A percentile compares a stretch with the other conserved stretches of the same genome.
phyloP scores from a whole-genome alignment of 2,888 invertebrate genomes.

The Hirtodrosophila cameraria region DNA sequence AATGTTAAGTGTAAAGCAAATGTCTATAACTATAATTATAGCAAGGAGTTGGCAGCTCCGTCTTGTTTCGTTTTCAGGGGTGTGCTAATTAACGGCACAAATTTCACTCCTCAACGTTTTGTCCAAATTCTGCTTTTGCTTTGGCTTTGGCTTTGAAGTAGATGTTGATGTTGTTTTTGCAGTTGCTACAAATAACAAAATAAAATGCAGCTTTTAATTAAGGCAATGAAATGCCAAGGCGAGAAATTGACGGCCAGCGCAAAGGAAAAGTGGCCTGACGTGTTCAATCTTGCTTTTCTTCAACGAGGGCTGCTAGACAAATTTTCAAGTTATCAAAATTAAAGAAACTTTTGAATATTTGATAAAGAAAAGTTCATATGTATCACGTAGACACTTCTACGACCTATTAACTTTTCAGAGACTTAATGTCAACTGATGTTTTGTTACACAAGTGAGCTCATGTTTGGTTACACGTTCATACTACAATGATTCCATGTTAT shows the following conservation, averaged over 20 bases:
- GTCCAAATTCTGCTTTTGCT: slow-evolving; percentile 55
- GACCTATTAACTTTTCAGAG: too few relatives aligned
- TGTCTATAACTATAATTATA: neutral
- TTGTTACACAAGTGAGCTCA: too few relatives aligned
- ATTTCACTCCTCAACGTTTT: slow-evolving; percentile 64
- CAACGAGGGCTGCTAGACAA: slow-evolving; percentile 48
- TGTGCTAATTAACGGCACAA: slow-evolving; percentile 54
- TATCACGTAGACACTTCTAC: too few relatives aligned
- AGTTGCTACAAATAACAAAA: slow-evolving; percentile 68
- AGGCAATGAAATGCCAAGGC: slow-evolving; percentile 70
- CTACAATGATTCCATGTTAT: too few relatives aligned
- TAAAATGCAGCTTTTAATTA: slow-evolving; percentile 75
- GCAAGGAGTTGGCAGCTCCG: neutral
- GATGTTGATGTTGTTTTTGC: slow-evolving; percentile 41
- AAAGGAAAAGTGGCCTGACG: slow-evolving; percentile 73
- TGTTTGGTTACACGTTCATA: too few relatives aligned
- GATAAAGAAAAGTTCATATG: too few relatives aligned
- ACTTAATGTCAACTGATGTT: too few relatives aligned
- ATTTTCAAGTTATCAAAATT: too few relatives aligned
- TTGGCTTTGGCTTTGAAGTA: slow-evolving; percentile 46
- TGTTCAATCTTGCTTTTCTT: slow-evolving; percentile 61
- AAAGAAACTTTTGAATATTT: too few relatives aligned
- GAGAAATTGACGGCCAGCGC: slow-evolving; percentile 59
- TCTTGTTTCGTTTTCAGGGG: too few relatives aligned
- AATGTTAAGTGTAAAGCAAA: slow-evolving; percentile 45